phyloP scores from a whole-genome alignment of 2,113 vertebrate genomes.

The Hemiscyllium ocellatum region DNA sequence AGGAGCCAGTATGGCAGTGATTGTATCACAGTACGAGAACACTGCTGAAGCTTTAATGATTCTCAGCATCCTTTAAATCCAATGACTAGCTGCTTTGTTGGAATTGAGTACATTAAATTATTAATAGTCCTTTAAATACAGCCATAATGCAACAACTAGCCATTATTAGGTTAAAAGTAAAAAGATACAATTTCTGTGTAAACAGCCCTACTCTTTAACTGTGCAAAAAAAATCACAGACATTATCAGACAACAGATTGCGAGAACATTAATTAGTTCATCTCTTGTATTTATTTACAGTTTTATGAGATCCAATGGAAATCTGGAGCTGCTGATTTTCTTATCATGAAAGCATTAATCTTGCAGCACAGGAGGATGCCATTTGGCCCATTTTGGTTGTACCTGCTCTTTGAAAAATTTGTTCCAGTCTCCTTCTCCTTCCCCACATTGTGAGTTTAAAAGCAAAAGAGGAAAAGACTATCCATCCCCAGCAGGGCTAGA shows the following conservation, averaged over 20 bases:
- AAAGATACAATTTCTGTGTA: background rate
- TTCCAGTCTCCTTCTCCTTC: conserved; percentile 42
- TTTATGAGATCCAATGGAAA: conserved; percentile 38
- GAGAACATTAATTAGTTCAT: conserved; percentile 42
- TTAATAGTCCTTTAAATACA: background rate
- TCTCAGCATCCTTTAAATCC: background rate
- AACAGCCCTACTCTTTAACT: background rate
- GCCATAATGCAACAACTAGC: background rate
- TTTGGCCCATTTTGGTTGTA: background rate
- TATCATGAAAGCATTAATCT: background rate
- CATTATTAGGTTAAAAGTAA: background rate
- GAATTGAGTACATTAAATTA: background rate
- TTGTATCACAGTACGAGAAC: background rate
- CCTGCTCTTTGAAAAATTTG: background rate
- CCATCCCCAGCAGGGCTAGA: conserved; percentile 37
- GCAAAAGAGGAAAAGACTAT: conserved; percentile 38
- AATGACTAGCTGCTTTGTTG: background rate
- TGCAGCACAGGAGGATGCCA: conserved; percentile 30
- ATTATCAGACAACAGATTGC: conserved; percentile 39
- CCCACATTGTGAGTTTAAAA: conserved; percentile 49
- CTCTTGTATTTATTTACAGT: conserved; percentile 39
- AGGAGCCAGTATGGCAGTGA: background rate
- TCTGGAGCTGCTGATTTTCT: background rate
- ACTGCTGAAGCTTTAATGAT: background rate
- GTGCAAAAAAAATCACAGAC: background rate